Percentiles rank a stretch among this genome's conserved stretches.
Conservation (phyloP, 2,888 invertebrate species). For the Magallana nippona region DNA sequence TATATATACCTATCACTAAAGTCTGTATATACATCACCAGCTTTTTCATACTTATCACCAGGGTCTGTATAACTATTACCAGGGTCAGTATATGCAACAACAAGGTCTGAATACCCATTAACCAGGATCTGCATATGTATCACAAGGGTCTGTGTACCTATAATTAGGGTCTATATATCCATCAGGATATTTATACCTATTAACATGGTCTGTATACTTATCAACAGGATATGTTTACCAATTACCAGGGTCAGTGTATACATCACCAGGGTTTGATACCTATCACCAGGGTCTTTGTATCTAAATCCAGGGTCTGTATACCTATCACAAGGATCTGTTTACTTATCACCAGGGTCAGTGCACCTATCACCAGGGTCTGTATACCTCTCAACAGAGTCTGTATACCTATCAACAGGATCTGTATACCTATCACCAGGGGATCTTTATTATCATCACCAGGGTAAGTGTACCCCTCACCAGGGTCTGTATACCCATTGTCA, state of each 20-base stretch:
- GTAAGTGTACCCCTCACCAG: background rate
- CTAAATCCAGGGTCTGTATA: background rate
- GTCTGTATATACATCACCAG: too few species aligned
- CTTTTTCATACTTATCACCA: too few species aligned
- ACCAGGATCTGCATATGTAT: too few species aligned
- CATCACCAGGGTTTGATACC: background rate
- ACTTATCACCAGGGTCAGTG: background rate
- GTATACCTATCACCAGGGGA: background rate
- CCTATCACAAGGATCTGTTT: slow-evolving; percentile 11
- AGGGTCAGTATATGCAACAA: too few species aligned
- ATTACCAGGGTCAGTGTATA: background rate
- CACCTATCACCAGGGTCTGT: background rate
- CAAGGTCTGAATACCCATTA: too few species aligned
- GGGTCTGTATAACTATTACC: too few species aligned
- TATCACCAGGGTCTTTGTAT: background rate
- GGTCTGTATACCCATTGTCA: background rate
- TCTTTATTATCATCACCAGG: background rate
- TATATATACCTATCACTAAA: too few species aligned
- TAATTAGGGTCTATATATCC: background rate
- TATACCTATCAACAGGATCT: slow-evolving; percentile 3
- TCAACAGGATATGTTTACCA: background rate
- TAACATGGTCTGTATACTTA: background rate
- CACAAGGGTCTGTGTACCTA: too few species aligned
- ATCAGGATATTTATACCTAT: background rate
- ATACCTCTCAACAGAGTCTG: slow-evolving; percentile 20